phyloP scores from a whole-genome alignment of 2,888 invertebrate species.

The Sesia apiformis region DNA sequence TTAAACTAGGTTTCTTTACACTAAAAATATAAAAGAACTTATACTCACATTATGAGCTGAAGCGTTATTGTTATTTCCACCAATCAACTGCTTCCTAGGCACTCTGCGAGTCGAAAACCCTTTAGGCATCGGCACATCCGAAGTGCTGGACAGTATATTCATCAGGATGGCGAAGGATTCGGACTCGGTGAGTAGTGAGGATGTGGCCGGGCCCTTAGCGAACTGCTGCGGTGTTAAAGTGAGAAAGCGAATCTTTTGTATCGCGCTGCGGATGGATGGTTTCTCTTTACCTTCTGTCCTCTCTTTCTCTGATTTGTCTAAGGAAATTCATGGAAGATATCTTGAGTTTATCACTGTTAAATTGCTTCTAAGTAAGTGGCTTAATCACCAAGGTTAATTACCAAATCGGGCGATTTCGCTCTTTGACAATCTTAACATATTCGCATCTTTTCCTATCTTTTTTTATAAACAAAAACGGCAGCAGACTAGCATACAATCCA shows the following conservation, averaged over 20 bases:
- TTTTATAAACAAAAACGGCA: too few species aligned
- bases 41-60: neutral
- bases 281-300: slow-evolving; percentile 35
- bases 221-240: slow-evolving; percentile 87
- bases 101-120: slow-evolving; percentile 78
- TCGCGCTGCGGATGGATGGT: slow-evolving; percentile 75
- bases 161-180: slow-evolving; percentile 88
- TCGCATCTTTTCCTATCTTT: too few species aligned
- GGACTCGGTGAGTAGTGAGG: slow-evolving; percentile 81
- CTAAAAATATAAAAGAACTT: too few species aligned
- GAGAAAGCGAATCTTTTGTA: slow-evolving; percentile 86
- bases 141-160: slow-evolving; percentile 83
- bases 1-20: too few species aligned
- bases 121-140: slow-evolving; percentile 81
- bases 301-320: neutral
- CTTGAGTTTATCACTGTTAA: too few species aligned
- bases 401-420: too few species aligned
- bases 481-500: too few species aligned
- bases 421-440: too few species aligned
- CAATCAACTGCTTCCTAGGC: slow-evolving; percentile 54
- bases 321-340: neutral
- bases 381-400: too few species aligned
- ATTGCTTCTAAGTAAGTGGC: too few species aligned
- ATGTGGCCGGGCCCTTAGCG: slow-evolving; percentile 86
- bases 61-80: slow-evolving; percentile 7